Percentiles rank a stretch among this genome's conserved stretches.
phyloP scores from a whole-genome alignment of 2,888 invertebrate genomes.

The Serrognathus titanus region DNA sequence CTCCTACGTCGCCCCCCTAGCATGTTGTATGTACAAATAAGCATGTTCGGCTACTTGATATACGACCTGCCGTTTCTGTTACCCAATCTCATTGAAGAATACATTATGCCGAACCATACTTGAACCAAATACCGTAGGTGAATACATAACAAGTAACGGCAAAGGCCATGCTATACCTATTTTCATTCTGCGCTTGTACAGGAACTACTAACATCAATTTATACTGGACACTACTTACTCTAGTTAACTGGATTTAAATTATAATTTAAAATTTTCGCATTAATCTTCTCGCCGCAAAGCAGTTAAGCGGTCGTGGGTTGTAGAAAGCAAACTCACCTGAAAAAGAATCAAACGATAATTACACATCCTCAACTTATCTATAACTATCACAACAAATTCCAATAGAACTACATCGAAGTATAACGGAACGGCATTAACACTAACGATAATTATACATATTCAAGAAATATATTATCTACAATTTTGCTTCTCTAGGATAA shows the following conservation, averaged over 20 bases:
- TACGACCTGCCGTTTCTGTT: background rate
- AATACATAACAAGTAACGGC: slow-evolving; percentile 32
- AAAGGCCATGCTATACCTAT: slow-evolving; percentile 18
- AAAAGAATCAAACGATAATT: slow-evolving; percentile 5
- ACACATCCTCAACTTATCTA: no score
- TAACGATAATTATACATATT: no score
- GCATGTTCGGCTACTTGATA: background rate
- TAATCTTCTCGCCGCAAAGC: background rate
- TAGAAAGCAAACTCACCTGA: slow-evolving; percentile 14
- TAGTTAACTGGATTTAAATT: slow-evolving; percentile 8
- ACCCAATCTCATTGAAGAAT: slow-evolving; percentile 2
- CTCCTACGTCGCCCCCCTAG: background rate
- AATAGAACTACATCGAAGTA: no score
- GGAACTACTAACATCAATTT: slow-evolving; percentile 24
- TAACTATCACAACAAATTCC: no score
- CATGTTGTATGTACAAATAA: background rate
- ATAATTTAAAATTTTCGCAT: slow-evolving; percentile 1
- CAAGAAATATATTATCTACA: no score
- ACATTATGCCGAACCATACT: slow-evolving; percentile 4
- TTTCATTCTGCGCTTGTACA: slow-evolving; percentile 16
- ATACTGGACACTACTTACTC: slow-evolving; percentile 13
- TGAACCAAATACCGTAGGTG: slow-evolving; percentile 24
- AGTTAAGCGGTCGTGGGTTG: background rate
- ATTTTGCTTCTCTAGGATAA: no score
- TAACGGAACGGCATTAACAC: no score